Evolutionary conservation across 23 tunicate genomes (phyloP), one percentile per base, ranked within the genome.

Genomic region (Ciona savignyi): DNA sequence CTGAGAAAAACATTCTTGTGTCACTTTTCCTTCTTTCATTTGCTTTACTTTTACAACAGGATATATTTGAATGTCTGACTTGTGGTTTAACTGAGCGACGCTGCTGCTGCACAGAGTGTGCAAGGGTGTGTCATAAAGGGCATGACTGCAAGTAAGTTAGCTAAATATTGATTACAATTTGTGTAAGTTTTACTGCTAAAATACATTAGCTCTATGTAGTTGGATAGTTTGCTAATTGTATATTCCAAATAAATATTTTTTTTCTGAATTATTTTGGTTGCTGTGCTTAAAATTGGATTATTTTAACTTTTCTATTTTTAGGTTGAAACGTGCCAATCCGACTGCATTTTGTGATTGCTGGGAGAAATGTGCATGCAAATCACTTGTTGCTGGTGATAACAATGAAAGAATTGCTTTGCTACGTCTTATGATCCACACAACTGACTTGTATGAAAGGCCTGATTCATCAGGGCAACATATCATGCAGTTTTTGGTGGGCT

Each of bases 21-120:
- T n/a, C n/a, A n/a, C n/a, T n/a, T n/a, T n/a, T n/a, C n/a, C 20
- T 73, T 1, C 30, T 35, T 15, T 33, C 27, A 15, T 25, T 26
- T 33, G 23, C 32, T n/a, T 34, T 6, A 68, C 60, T 3, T 68
- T 62, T 65, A 23, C 68, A 75, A 25, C 84, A 93, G 93, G 95
- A 83, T 33, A 94, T 94, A 0, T 94, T 81, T 60, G 99, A 94
- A 62, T 94, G 99, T 51, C 51, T 75, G 77, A 94, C 99, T 0
- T 94, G 99, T 68, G 95, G 95, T 2, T 65, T 94, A 33, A 83
- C 95, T 0, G 99, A 85, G 27, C 74, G 82, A 27, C 30, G 87
- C 27, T 94, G 99, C 74, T 94, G 99, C 76, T 94, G 99, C 72
- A 83, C 90, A 0, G 99, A 94, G 42, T 94, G 99, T 68, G 99